Percentiles rank a stretch among this genome's conserved stretches.
phyloP scores from a whole-genome alignment of 1,140 invertebrate species.

The Ruditapes philippinarum region DNA sequence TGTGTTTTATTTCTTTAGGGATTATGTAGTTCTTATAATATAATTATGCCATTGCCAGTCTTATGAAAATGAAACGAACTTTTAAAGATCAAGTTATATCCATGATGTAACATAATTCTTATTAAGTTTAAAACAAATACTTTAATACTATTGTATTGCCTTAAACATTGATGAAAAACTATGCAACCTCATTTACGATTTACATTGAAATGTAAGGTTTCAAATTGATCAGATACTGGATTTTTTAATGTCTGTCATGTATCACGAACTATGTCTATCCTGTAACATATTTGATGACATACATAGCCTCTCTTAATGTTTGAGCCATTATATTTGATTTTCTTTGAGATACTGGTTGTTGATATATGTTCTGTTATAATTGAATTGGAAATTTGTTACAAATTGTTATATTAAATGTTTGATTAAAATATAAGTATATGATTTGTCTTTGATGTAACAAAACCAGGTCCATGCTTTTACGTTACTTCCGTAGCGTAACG shows the following conservation, averaged over 20 bases:
- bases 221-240: slow-evolving; percentile 2
- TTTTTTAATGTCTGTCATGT: neutral
- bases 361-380: slow-evolving; percentile 32
- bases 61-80: slow-evolving; percentile 32
- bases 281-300: slow-evolving; percentile 16
- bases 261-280: slow-evolving; percentile 34
- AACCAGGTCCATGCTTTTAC: slow-evolving; percentile 36
- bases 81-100: slow-evolving; percentile 10
- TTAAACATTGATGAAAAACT: slow-evolving; percentile 36
- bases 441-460: slow-evolving; percentile 36
- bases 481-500: neutral
- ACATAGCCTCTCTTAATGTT: slow-evolving; percentile 21
- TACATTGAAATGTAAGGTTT: neutral
- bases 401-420: slow-evolving; percentile 25
- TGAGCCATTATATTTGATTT: neutral
- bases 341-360: neutral
- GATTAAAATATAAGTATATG: slow-evolving; percentile 23
- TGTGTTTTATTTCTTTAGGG: slow-evolving; percentile 11
- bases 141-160: slow-evolving; percentile 23
- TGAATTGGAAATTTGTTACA: slow-evolving; percentile 28
- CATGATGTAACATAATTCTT: slow-evolving; percentile 34
- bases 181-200: neutral
- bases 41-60: slow-evolving; percentile 26
- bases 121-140: neutral
- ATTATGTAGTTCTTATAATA: slow-evolving; percentile 27